These are phyloP conservation scores for Pogonomyrmex barbatus DNA, from an alignment of 1,140 invertebrate genomes.

Conservation along the genomic window DNA sequence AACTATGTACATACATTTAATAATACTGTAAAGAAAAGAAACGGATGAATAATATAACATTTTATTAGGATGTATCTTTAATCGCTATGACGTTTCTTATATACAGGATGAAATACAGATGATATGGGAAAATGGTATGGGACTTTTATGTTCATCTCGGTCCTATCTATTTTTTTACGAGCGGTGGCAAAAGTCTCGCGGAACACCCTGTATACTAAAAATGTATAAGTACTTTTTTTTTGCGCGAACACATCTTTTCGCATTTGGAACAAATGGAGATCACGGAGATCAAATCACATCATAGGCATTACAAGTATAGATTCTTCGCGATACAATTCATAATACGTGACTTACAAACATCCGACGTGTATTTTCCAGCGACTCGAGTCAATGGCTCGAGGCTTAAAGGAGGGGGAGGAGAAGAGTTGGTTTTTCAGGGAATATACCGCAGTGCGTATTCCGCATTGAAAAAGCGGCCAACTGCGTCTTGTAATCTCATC, in stretches of 20 bases:
- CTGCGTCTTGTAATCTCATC: conserved; percentile 85
- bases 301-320: conserved; percentile 6
- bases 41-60: no score
- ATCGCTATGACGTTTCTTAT: no score
- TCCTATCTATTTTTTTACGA: no score
- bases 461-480: conserved; percentile 85
- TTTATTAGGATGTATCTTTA: no score
- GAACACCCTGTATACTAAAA: no score
- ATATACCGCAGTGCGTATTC: conserved; percentile 79
- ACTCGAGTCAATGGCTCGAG: conserved; percentile 25
- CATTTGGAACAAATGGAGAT: not conserved
- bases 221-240: not conserved
- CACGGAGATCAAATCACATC: not conserved
- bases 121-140: no score
- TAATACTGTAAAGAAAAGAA: no score
- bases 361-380: conserved; percentile 55
- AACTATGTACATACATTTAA: no score
- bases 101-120: no score
- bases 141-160: no score
- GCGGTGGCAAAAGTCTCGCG: no score
- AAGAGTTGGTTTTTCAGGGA: conserved; percentile 68
- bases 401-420: conserved; percentile 64
- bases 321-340: not conserved
- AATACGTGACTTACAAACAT: conserved; percentile 2
- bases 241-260: not conserved